Evolutionary conservation across 1,140 invertebrate genomes (phyloP).

Genomic region (Branchinecta lindahli): DNA sequence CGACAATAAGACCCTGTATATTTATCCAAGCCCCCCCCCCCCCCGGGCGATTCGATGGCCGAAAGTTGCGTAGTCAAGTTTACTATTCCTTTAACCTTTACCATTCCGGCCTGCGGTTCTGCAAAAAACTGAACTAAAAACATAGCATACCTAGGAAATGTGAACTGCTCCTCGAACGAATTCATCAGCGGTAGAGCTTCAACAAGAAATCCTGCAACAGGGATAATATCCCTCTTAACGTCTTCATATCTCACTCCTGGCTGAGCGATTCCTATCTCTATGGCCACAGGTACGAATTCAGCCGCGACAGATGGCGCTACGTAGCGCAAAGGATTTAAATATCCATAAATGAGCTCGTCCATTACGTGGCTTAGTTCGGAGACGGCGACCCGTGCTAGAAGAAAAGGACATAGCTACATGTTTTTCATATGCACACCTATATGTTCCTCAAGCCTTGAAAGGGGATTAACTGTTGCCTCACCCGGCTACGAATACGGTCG

Average conservation of each 20-base stretch:
- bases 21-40: too few species aligned
- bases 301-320: background rate
- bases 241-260: background rate
- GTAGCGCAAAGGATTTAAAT: constrained; percentile 1
- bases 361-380: background rate
- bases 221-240: background rate
- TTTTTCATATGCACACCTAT: too few species aligned
- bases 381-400: background rate
- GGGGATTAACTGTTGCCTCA: too few species aligned
- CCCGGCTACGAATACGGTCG: too few species aligned
- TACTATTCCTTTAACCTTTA: too few species aligned
- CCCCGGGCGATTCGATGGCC: too few species aligned
- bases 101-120: too few species aligned
- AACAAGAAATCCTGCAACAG: background rate
- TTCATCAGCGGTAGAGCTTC: background rate
- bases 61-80: too few species aligned
- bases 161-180: background rate
- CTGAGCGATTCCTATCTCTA: background rate
- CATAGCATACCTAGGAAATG: background rate
- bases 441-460: too few species aligned
- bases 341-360: background rate
- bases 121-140: background rate
- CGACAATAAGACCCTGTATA: too few species aligned
- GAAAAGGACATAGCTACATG: background rate
- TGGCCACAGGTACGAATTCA: background rate